A percentile compares a stretch with the other conserved stretches of the same genome.
Evolutionary conservation across 1,140 invertebrate genomes (phyloP).

Genomic region (Steinernema feltiae): DNA sequence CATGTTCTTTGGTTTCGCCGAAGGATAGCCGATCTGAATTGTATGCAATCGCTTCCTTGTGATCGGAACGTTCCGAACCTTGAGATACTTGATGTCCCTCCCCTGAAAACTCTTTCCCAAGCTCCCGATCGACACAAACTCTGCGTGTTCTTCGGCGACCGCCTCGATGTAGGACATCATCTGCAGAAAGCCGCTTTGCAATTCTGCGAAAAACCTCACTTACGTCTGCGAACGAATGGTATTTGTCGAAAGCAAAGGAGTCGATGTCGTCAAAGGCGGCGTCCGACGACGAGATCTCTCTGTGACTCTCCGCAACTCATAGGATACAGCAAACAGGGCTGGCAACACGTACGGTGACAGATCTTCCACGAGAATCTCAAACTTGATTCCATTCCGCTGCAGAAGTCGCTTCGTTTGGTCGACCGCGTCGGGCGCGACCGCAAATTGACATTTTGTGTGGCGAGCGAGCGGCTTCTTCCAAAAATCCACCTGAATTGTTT

Average conservation of each 20-base stretch:
- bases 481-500: background rate
- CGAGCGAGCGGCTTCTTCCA: background rate
- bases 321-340: too few species aligned
- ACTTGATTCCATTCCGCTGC: background rate
- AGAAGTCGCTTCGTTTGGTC: background rate
- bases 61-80: background rate
- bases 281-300: too few species aligned
- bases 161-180: background rate
- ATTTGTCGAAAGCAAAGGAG: background rate
- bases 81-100: background rate
- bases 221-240: background rate
- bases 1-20: conserved; percentile 16
- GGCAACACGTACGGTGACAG: too few species aligned
- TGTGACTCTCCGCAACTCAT: too few species aligned
- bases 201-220: background rate
- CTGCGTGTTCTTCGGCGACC: background rate
- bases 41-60: too few species aligned
- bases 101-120: background rate
- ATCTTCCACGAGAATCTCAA: background rate
- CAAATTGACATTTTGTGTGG: background rate
- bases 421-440: background rate
- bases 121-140: background rate
- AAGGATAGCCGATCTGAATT: conserved; percentile 19
- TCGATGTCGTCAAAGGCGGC: too few species aligned
- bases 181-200: background rate